Evolutionary conservation across 2,797 vertebrate genomes (phyloP), one percentile per base, ranked within the genome.

Genomic region (Acipenser transmontanus): DNA sequence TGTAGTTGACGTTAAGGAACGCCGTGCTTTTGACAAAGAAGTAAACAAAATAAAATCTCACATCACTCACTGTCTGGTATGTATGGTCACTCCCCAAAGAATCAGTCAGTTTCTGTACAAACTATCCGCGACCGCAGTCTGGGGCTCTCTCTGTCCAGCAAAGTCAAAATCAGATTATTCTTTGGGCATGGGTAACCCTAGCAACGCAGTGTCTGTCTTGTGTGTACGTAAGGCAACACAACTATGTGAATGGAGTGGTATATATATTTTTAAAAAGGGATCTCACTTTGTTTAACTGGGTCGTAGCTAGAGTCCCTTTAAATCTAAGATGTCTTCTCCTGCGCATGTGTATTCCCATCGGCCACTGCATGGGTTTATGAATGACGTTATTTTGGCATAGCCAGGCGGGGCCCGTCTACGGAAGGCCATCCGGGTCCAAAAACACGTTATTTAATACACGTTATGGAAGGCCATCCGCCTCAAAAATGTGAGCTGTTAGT

Each of bases 241-340:
- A 13, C 34, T 34, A 34, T 34, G 34, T 34, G 34, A 34, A 34
- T 34, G 34, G 1, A 34, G 34, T 7, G 7, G 7, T 57, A 5
- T 57, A 57, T 57, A 7, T 57, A 1, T 57, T 8, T n/a, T 7
- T n/a, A 13, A 11, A 11, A 13, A n/a, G 12, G 6, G 6, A 11
- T 57, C 7, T 57, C 12, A 57, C 12, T 5, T 1, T n/a, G 54
- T 57, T 57, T 57, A 61, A 5, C 75, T 74, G 75, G 74, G 70
- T 73, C 71, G 73, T 69, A 72, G 79, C 69, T 71, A 76, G 74
- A 82, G 79, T 78, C 83, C 80, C 87, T 87, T 85, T 86, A 87
- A 84, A 86, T 85, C 83, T 85, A 90, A 88, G 85, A 89, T 88
- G 88, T 83, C 86, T 80, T 68, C 83, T 17, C 63, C 8, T 54